Evolutionary conservation across 2,888 invertebrate species (phyloP).

Genomic region (Aphodius granarius): DNA sequence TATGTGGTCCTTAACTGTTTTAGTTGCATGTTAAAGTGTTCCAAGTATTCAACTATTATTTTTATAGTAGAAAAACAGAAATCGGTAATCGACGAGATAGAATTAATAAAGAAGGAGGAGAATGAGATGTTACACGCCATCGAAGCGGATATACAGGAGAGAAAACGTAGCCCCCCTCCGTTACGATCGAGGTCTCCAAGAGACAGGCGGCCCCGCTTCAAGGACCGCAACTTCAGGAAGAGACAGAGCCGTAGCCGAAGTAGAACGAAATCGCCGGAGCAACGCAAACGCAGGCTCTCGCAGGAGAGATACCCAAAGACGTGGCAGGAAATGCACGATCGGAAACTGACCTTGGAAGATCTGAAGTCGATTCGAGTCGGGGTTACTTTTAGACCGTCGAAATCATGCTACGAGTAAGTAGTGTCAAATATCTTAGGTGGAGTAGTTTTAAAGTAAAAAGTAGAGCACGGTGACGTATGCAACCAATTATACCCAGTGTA

Average conservation of each 20-base stretch:
- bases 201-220: conserved; percentile 17
- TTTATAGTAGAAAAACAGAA: conserved; percentile 42
- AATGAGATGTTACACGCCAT: conserved; percentile 23
- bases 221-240: conserved; percentile 2
- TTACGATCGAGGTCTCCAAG: conserved; percentile 24
- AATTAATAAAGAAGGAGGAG: conserved; percentile 44
- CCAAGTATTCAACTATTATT: background rate
- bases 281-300: background rate
- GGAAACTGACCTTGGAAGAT: conserved; percentile 30
- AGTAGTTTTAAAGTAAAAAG: background rate
- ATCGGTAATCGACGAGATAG: conserved; percentile 49
- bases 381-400: background rate
- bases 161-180: conserved; percentile 14
- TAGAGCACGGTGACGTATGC: too few relatives aligned
- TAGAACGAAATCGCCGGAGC: conserved; percentile 17
- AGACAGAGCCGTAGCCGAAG: conserved; percentile 23
- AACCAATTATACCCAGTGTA: too few relatives aligned
- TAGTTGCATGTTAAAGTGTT: background rate
- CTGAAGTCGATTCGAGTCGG: conserved; percentile 23
- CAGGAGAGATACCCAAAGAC: conserved; percentile 27
- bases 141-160: conserved; percentile 8
- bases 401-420: conserved; percentile 33
- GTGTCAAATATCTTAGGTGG: background rate
- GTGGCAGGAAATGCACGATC: conserved; percentile 34
- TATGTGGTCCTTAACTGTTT: conserved; percentile 18